A percentile compares a stretch with the other conserved stretches of the same genome.
phyloP scores from a whole-genome alignment of 1,140 invertebrate species.

The Saccostrea cuccullata region DNA sequence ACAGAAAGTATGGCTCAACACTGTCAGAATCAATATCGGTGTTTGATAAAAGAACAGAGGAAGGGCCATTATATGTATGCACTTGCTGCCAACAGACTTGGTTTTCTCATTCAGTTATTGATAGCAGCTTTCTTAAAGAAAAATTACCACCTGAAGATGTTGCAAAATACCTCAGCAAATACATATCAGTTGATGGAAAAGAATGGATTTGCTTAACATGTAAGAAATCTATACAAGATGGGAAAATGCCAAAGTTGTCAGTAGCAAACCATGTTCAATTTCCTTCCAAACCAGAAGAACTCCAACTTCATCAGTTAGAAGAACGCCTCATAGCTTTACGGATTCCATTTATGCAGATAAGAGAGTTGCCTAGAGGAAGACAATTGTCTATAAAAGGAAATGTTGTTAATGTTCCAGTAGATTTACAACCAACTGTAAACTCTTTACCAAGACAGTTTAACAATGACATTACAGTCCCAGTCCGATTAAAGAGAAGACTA shows the following conservation, averaged over 20 bases:
- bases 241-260: constrained; percentile 46
- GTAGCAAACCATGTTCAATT: constrained; percentile 55
- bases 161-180: background rate
- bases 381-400: constrained; percentile 44
- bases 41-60: background rate
- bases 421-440: constrained; percentile 38
- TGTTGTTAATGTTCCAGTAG: constrained; percentile 56
- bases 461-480: constrained; percentile 13
- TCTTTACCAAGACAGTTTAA: constrained; percentile 32
- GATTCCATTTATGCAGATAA: constrained; percentile 43
- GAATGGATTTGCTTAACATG: constrained; percentile 52
- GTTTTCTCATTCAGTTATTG: constrained; percentile 13
- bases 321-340: constrained; percentile 44
- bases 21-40: background rate
- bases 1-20: background rate
- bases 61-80: constrained; percentile 45
- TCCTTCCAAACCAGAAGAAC: constrained; percentile 44
- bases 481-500: constrained; percentile 44
- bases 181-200: constrained; percentile 13
- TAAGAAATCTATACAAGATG: background rate
- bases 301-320: constrained; percentile 50
- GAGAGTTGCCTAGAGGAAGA: constrained; percentile 51
- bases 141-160: background rate
- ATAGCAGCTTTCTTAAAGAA: background rate
- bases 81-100: constrained; percentile 52